Percentiles rank a stretch among this genome's conserved stretches.
Conservation (phyloP, 2,113 vertebrate genomes). For the Hypanus sabinus region DNA sequence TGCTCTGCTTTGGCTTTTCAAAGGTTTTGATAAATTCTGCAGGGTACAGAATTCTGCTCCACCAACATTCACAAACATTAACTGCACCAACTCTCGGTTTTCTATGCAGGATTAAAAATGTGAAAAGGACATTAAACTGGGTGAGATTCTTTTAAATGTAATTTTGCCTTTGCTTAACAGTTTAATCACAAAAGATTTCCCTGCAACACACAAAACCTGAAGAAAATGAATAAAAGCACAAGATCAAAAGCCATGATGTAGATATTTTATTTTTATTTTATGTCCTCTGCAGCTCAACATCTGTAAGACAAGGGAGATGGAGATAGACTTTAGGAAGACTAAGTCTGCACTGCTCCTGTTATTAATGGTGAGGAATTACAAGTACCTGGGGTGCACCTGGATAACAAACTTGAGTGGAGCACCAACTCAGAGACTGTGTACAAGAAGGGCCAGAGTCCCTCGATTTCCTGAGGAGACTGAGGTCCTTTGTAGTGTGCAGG, state of each 20-base stretch:
- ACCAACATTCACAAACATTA: background rate
- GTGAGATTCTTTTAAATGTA: background rate
- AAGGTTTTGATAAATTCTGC: conserved; percentile 29
- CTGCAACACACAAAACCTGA: background rate
- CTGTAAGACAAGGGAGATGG: too few relatives aligned
- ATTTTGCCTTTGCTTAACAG: background rate
- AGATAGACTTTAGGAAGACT: too few relatives aligned
- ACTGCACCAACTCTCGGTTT: background rate
- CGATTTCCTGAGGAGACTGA: too few relatives aligned
- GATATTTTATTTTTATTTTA: background rate
- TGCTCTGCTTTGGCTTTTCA: conserved; percentile 30
- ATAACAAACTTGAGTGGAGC: too few relatives aligned
- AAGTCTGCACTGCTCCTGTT: too few relatives aligned
- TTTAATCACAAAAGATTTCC: background rate
- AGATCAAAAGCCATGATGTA: background rate
- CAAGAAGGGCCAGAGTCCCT: too few relatives aligned
- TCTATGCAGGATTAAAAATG: background rate
- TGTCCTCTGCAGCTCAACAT: too few relatives aligned
- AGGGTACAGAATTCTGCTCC: conserved; percentile 13
- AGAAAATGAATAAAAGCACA: background rate
- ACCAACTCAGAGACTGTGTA: too few relatives aligned
- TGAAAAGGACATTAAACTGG: background rate
- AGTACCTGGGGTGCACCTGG: too few relatives aligned
- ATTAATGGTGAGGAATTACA: too few relatives aligned
- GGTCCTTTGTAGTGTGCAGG: too few relatives aligned